phyloP scores from a whole-genome alignment of 2,797 vertebrate species.

The Falco berigora region DNA sequence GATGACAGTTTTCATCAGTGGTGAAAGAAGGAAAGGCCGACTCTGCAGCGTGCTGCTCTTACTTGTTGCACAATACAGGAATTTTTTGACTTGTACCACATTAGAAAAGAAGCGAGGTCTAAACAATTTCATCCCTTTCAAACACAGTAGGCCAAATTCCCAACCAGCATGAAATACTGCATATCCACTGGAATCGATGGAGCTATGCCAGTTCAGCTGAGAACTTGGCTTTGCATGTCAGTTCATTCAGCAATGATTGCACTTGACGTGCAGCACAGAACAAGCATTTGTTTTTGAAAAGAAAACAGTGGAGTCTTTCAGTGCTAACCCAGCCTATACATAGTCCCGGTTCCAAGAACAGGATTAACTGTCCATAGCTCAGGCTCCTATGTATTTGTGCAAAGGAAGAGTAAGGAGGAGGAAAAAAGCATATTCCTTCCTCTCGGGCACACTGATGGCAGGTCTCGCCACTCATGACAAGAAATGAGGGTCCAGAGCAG shows the following conservation, averaged over 20 bases:
- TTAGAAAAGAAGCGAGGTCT: neutral
- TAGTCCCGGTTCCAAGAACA: neutral
- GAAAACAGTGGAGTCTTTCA: slow-evolving; percentile 57
- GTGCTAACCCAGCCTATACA: neutral
- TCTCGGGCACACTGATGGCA: neutral
- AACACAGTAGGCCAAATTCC: slow-evolving; percentile 12
- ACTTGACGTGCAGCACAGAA: slow-evolving; percentile 39
- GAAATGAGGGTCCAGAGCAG: neutral
- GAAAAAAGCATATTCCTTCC: neutral
- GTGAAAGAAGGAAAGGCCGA: slow-evolving; percentile 13
- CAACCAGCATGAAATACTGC: neutral
- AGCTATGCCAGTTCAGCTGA: neutral
- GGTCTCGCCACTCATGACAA: neutral
- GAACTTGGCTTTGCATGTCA: slow-evolving; percentile 32
- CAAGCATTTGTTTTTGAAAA: slow-evolving; percentile 36
- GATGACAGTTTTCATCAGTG: slow-evolving; percentile 30
- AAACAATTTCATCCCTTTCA: neutral
- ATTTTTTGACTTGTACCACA: neutral
- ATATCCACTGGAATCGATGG: neutral
- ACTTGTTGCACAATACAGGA: neutral
- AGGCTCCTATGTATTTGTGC: neutral
- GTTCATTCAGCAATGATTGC: slow-evolving; percentile 47
- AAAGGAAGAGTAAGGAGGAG: neutral
- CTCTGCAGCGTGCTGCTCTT: neutral
- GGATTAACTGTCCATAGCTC: slow-evolving; percentile 30